Conservation (phyloP, 1,140 invertebrate genomes). For the Zelostemma sp. region DNA sequence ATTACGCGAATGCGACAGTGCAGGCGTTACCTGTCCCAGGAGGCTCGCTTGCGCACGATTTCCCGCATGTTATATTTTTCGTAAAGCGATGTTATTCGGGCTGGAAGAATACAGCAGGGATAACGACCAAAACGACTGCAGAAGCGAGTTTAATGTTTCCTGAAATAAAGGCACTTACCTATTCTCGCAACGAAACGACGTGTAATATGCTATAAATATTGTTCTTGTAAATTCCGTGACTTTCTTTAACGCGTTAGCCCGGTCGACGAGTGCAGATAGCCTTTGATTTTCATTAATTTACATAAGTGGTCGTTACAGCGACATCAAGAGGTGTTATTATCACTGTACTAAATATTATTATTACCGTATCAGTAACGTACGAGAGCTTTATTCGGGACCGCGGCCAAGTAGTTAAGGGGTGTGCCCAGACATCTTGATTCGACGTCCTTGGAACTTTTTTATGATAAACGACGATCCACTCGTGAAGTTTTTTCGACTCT, state of each 20-base stretch:
- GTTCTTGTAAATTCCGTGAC: constrained; percentile 39
- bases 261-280: constrained; percentile 22
- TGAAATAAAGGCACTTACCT: constrained; percentile 26
- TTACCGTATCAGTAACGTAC: constrained; percentile 43
- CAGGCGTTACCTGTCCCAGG: constrained; percentile 29
- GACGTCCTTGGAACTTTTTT: constrained; percentile 22
- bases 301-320: constrained; percentile 49
- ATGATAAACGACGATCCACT: no score
- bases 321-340: constrained; percentile 51
- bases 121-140: constrained; percentile 44
- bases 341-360: constrained; percentile 46
- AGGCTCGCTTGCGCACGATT: constrained; percentile 38
- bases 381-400: constrained; percentile 27
- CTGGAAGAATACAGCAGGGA: constrained; percentile 41
- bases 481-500: no score
- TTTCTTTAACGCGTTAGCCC: constrained; percentile 34
- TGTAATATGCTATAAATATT: constrained; percentile 43
- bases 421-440: constrained; percentile 40
- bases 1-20: constrained; percentile 35
- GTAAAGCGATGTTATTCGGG: constrained; percentile 33
- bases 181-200: constrained; percentile 32
- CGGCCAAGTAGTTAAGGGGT: constrained; percentile 22
- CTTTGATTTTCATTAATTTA: constrained; percentile 53
- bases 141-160: constrained; percentile 40
- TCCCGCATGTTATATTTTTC: constrained; percentile 43